phyloP scores from a whole-genome alignment of 2,113 vertebrate species.

The Brachypodius melanocephalos region DNA sequence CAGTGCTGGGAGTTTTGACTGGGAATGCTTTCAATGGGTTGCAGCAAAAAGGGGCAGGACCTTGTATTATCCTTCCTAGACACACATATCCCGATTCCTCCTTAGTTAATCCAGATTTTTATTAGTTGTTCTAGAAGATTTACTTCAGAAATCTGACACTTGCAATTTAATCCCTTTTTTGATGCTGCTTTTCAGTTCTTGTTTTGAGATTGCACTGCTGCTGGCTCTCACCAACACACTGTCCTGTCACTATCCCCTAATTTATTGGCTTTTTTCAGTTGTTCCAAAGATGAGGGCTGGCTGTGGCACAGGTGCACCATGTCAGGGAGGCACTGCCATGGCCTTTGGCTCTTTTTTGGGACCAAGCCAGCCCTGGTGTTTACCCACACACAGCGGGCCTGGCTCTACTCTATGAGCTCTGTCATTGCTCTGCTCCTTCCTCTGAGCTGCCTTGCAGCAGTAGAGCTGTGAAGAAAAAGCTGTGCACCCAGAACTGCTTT shows the following conservation, averaged over 20 bases:
- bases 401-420: rapidly evolving
- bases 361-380: neutral
- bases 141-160: neutral
- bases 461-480: neutral
- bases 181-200: neutral
- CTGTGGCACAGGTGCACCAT: neutral
- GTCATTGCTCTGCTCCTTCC: no score
- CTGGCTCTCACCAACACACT: neutral
- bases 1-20: neutral
- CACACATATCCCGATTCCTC: neutral
- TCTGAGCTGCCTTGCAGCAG: neutral
- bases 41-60: neutral
- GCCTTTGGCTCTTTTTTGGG: neutral
- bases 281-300: neutral
- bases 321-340: neutral
- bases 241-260: neutral
- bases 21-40: neutral
- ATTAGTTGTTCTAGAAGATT: neutral
- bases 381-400: rapidly evolving
- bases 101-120: neutral
- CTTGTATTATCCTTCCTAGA: neutral
- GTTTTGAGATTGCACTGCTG: neutral
- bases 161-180: neutral
- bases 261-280: neutral
- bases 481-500: neutral